A percentile compares a stretch with the other conserved stretches of the same genome.
phyloP scores from a whole-genome alignment of 2,797 vertebrate species.

The Bovichtus diacanthus region DNA sequence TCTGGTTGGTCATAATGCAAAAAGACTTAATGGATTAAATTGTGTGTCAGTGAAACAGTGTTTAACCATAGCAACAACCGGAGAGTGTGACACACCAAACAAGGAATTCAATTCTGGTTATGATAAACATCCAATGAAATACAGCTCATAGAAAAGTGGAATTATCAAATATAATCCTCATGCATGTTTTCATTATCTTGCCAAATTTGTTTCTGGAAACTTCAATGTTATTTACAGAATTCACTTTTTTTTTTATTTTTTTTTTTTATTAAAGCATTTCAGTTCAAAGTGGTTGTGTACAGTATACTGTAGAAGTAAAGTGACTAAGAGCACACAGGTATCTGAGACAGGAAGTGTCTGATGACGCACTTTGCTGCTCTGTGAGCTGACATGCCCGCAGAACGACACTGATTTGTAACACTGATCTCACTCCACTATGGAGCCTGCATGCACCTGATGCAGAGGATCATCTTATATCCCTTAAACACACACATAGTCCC shows the following conservation, averaged over 20 bases:
- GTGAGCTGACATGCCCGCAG: conserved; percentile 11
- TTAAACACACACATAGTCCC: neutral
- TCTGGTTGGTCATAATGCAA: neutral
- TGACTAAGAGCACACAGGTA: conserved; percentile 1
- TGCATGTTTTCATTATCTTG: neutral
- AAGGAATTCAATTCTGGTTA: conserved; percentile 24
- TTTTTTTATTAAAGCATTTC: neutral
- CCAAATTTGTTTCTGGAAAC: conserved; percentile 11
- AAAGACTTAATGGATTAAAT: neutral
- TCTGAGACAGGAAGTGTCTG: neutral
- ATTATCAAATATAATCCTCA: neutral
- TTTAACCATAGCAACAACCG: conserved; percentile 14
- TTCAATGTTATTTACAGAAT: neutral
- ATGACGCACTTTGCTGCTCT: conserved; percentile 15
- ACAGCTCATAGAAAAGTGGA: neutral
- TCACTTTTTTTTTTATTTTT: too few species aligned
- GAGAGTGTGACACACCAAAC: conserved; percentile 33
- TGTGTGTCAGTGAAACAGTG: neutral
- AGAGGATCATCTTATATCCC: neutral
- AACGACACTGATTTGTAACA: conserved; percentile 28
- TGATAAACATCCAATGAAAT: conserved; percentile 5
- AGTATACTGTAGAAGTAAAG: neutral
- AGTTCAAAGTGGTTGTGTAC: neutral
- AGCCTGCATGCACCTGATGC: conserved; percentile 5
- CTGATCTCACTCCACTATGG: neutral